Evolutionary conservation across 2,888 invertebrate species (phyloP).

Genomic region (Brachyptera putata): DNA sequence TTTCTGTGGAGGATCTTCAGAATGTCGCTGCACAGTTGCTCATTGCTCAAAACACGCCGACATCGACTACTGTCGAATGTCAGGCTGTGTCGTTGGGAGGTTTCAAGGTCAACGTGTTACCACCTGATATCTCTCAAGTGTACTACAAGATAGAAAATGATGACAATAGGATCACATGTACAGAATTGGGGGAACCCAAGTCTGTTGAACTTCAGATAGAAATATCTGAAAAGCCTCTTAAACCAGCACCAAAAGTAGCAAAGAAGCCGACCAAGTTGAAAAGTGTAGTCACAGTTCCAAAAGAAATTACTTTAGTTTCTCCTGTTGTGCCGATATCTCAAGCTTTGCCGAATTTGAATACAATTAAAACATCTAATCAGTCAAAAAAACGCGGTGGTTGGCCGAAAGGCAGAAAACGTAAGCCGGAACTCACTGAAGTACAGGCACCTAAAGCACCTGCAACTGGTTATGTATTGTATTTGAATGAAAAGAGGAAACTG

Average conservation of each 20-base stretch:
- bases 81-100: neutral
- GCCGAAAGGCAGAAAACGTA: slow-evolving; percentile 58
- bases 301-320: neutral
- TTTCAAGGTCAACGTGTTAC: slow-evolving; percentile 16
- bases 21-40: slow-evolving; percentile 47
- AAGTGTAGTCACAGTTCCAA: neutral
- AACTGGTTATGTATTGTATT: slow-evolving; percentile 54
- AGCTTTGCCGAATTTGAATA: neutral
- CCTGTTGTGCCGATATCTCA: neutral
- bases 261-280: neutral
- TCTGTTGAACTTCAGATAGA: slow-evolving; percentile 12
- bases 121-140: slow-evolving; percentile 16
- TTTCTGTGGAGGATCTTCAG: slow-evolving; percentile 48
- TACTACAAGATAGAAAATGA: neutral
- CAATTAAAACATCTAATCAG: slow-evolving; percentile 20
- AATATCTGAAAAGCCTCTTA: neutral
- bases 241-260: neutral
- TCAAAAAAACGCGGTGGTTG: slow-evolving; percentile 54
- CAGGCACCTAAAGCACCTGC: slow-evolving; percentile 54
- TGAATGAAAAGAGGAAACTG: slow-evolving; percentile 52
- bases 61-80: neutral
- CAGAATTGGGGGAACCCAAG: slow-evolving; percentile 2
- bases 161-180: neutral
- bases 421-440: slow-evolving; percentile 48
- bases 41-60: slow-evolving; percentile 39